Base-by-base conservation (phyloP, 2,797 vertebrate species). In the Acanthis flammea region DNA sequence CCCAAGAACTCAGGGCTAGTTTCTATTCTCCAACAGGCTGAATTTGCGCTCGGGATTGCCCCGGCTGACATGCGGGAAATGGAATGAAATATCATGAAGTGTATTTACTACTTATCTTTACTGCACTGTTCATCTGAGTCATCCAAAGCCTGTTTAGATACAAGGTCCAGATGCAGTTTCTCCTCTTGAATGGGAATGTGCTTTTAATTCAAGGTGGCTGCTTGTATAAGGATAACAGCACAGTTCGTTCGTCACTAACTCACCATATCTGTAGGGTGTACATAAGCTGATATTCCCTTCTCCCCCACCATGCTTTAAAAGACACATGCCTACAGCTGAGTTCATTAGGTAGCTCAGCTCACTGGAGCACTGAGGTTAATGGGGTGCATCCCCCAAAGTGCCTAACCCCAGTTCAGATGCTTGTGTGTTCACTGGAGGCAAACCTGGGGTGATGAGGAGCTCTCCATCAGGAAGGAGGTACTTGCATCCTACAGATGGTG, bases 31-130 rank as follows among this genome's bases (percentile, higher is more conserved):
- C 28, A 33, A 7, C 15, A 51, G 25, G 15, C 33, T 75, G 22
- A 13, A 25, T 41, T 37, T 80, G 22, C 30, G 27, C 39, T 28
- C 19, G 31, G 5, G 39, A 47, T 14, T 76, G 12, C 31, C 22
- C 39, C 0, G 0, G 4, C 14, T 9, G 19, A 24, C 11, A 18
- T 14, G 28, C 3, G 1, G 65, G 65, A 86, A 81, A 75, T 42
- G 30, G 3, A 42, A 89, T 37, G 35, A 57, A 33, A 70, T 27
- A 54, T 15, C 35, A 62, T 44, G 11, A 89, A 61, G 25, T 65
- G 2, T 76, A 45, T 91, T 85, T 74, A 24, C 39, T 2, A 0
- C 68, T 95, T 89, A 58, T 62, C 67, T 96, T 77, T 74, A 86
- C 18, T 78, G 48, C 57, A n/a, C 18, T 30, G 30, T 68, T 71